A percentile compares a stretch with the other conserved stretches of the same genome.
Conservation (phyloP, 2,113 vertebrate genomes). For the Hylia prasina region DNA sequence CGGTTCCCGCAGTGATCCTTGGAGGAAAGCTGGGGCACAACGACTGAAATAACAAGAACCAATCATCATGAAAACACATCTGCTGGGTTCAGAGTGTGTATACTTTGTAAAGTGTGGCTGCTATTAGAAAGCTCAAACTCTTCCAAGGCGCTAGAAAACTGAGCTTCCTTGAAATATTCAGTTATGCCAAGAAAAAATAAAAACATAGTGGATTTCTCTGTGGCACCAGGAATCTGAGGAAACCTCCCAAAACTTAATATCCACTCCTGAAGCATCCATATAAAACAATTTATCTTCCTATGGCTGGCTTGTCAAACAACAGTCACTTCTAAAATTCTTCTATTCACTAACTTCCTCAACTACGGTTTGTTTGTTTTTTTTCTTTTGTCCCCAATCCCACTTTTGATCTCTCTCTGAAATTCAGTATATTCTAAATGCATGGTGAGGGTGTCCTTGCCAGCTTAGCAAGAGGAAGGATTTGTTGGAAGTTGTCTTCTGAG, state of each 20-base stretch:
- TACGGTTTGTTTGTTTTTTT: background rate
- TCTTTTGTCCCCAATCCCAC: background rate
- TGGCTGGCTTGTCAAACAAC: background rate
- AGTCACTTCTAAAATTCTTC: background rate
- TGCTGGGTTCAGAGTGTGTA: background rate
- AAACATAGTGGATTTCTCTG: background rate
- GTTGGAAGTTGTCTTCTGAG: background rate
- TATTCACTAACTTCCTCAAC: background rate
- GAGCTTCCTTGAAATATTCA: background rate
- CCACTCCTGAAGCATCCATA: background rate
- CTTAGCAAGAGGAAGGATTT: background rate
- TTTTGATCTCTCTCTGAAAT: background rate
- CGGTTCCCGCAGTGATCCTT: background rate
- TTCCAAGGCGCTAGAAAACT: background rate
- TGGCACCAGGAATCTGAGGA: background rate
- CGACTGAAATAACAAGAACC: constrained; percentile 32
- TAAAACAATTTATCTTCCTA: background rate
- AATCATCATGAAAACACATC: constrained; percentile 44
- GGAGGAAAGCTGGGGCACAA: background rate
- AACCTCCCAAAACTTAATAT: background rate
- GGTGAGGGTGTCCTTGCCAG: background rate
- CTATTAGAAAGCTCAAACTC: background rate
- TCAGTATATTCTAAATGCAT: background rate
- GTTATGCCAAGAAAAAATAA: background rate
- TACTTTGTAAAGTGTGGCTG: background rate